Percentiles rank a stretch among this genome's conserved stretches.
These are phyloP conservation scores for Macrotus californicus DNA, from an alignment of 2,113 vertebrate genomes.

Conservation along the genomic window DNA sequence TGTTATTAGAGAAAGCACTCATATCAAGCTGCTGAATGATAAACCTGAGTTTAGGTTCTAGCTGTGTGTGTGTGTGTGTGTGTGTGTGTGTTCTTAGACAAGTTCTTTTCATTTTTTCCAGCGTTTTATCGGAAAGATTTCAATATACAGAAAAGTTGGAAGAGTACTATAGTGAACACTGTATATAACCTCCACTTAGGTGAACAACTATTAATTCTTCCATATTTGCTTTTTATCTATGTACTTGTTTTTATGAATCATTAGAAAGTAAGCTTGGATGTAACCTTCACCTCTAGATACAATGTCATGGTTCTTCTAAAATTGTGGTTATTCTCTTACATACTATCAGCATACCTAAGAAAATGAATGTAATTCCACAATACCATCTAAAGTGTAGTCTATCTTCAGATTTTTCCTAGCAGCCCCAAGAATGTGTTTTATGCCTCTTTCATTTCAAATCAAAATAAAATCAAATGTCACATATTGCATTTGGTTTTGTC, in stretches of 20 bases:
- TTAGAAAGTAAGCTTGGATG: background rate
- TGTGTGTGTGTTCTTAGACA: background rate
- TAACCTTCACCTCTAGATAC: background rate
- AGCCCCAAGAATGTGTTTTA: background rate
- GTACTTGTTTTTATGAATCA: background rate
- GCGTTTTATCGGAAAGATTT: background rate
- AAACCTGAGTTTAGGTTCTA: background rate
- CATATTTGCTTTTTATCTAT: background rate
- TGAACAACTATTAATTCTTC: background rate
- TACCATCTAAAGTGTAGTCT: background rate
- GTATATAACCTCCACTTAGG: background rate
- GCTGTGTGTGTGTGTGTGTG: background rate
- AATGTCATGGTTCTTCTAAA: background rate
- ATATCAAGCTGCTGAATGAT: background rate
- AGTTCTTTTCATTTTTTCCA: background rate
- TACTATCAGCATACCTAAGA: background rate
- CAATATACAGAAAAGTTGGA: background rate
- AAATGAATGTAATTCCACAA: background rate
- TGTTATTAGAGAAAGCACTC: background rate
- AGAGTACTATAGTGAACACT: background rate
- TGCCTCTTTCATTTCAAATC: background rate
- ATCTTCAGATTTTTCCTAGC: background rate
- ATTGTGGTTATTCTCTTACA: background rate
- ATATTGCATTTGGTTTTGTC: background rate
- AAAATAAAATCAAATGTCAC: background rate